A percentile compares a stretch with the other conserved stretches of the same genome.
Conservation (phyloP, 2,888 invertebrate genomes). For the Andrena hattorfiana region DNA sequence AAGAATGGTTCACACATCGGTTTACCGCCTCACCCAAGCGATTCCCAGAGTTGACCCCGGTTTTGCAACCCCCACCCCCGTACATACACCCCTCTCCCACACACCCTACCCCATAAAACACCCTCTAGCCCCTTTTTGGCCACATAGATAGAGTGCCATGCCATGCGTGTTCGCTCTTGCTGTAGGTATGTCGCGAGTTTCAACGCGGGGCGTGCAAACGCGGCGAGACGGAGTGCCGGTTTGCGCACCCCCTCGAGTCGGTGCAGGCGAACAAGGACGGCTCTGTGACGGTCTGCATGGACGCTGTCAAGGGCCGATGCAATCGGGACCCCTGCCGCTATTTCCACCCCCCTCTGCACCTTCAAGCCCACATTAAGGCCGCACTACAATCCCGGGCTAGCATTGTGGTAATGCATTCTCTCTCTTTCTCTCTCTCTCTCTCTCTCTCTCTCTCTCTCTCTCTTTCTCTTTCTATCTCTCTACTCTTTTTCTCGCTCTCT, state of each 20-base stretch:
- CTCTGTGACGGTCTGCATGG: constrained; percentile 99
- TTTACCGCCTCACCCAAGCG: constrained; percentile 53
- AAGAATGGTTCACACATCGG: constrained; percentile 2
- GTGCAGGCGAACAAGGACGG: constrained; percentile 99
- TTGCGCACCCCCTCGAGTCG: constrained; percentile 99
- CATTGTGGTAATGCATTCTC: constrained; percentile 85
- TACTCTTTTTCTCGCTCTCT: constrained; percentile 9
- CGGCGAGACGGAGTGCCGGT: constrained; percentile 98
- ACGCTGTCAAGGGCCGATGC: constrained; percentile 99
- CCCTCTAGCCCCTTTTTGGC: constrained; percentile 62
- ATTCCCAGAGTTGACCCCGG: constrained; percentile 59
- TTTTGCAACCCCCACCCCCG: constrained; percentile 69
- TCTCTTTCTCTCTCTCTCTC: constrained; percentile 82
- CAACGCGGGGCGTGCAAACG: constrained; percentile 99
- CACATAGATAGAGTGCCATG: constrained; percentile 85
- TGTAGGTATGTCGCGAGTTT: constrained; percentile 99
- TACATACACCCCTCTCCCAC: constrained; percentile 49
- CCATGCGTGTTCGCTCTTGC: constrained; percentile 86
- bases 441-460: constrained; percentile 67
- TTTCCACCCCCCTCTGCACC: constrained; percentile 99
- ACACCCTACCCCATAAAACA: constrained; percentile 27
- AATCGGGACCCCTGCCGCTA: constrained; percentile 99
- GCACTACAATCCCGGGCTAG: constrained; percentile 94
- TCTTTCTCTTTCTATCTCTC: constrained; percentile 51
- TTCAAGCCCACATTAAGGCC: constrained; percentile 99